phyloP scores from a whole-genome alignment of 2,888 invertebrate genomes.

The Apamea sordens region DNA sequence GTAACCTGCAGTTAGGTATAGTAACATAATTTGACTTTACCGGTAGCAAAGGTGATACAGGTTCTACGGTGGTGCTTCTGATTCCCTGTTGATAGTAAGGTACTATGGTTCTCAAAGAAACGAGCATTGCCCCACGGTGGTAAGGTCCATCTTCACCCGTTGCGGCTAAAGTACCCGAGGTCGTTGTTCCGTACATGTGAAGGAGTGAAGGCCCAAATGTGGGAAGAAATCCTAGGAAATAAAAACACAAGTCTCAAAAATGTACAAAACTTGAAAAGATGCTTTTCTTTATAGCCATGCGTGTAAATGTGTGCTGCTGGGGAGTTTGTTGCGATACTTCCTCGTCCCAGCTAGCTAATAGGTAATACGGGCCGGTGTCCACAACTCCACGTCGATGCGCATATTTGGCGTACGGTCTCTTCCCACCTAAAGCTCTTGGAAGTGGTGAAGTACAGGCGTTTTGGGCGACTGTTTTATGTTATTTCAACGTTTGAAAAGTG shows the following conservation, averaged over 20 bases:
- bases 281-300: background rate
- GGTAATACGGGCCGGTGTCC: too few species aligned
- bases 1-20: too few species aligned
- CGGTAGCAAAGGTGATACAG: constrained; percentile 77
- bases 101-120: constrained; percentile 93
- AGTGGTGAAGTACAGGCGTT: background rate
- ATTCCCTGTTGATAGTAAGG: constrained; percentile 88
- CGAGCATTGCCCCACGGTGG: constrained; percentile 93
- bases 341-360: too few species aligned
- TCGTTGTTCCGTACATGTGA: constrained; percentile 92
- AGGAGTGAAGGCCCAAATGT: constrained; percentile 95
- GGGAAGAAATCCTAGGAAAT: constrained; percentile 92
- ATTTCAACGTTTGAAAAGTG: background rate
- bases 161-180: constrained; percentile 54
- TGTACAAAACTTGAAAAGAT: background rate
- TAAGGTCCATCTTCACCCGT: constrained; percentile 86
- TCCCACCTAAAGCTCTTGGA: background rate
- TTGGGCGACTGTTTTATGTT: too few species aligned
- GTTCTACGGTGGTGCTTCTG: constrained; percentile 78
- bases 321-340: background rate
- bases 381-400: too few species aligned
- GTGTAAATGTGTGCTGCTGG: background rate
- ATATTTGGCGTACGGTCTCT: too few species aligned
- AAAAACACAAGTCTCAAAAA: background rate
- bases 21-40: constrained; percentile 61